Evolutionary conservation across 2,113 vertebrate species (phyloP).

Genomic region (Irena cyanogastra): DNA sequence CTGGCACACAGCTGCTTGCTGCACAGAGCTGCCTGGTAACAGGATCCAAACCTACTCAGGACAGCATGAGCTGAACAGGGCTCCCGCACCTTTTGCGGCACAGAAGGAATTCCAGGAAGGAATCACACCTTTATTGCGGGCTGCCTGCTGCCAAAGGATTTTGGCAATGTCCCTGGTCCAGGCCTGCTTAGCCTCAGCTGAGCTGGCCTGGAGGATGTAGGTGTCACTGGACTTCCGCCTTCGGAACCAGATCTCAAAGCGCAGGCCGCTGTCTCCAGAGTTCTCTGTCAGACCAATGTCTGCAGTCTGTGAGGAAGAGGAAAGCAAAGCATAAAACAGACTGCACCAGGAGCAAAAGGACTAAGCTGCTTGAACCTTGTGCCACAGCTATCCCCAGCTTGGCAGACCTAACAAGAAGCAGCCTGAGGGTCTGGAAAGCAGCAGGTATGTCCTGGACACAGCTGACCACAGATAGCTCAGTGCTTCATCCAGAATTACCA

Average conservation of each 20-base stretch:
- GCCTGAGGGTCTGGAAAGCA: neutral
- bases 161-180: slow-evolving; percentile 87
- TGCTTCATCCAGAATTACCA: neutral
- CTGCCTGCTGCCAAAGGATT: slow-evolving; percentile 91
- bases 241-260: slow-evolving; percentile 89
- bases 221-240: slow-evolving; percentile 82
- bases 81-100: slow-evolving; percentile 45
- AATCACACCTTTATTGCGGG: slow-evolving; percentile 88
- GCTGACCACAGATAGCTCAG: neutral
- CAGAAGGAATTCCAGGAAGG: slow-evolving; percentile 14
- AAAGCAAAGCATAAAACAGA: neutral
- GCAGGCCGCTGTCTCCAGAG: slow-evolving; percentile 75
- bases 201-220: slow-evolving; percentile 81
- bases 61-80: slow-evolving; percentile 31
- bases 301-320: slow-evolving; percentile 71
- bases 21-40: neutral
- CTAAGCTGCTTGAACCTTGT: neutral
- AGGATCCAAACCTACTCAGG: slow-evolving; percentile 34
- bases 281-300: slow-evolving; percentile 85
- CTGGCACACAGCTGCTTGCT: neutral
- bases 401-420: neutral
- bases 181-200: slow-evolving; percentile 77
- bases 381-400: neutral
- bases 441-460: neutral
- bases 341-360: neutral